A percentile compares a stretch with the other conserved stretches of the same genome.
These are phyloP conservation scores for Melangyna quadrimaculata DNA, from an alignment of 2,888 invertebrate genomes.

Conservation along the genomic window DNA sequence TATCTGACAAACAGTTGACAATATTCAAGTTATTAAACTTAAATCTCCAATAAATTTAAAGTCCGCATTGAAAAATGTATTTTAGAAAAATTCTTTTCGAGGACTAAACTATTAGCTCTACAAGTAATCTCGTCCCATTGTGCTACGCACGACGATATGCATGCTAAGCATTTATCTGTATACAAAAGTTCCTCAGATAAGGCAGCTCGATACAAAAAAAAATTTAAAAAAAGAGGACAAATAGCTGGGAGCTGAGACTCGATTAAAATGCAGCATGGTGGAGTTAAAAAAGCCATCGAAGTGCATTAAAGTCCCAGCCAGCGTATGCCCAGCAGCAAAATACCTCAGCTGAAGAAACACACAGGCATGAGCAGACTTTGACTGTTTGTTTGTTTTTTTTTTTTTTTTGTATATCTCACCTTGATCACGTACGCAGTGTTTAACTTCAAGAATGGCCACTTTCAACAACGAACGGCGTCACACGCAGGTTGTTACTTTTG, in stretches of 20 bases:
- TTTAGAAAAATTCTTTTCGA: no score
- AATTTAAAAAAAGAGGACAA: constrained; percentile 28
- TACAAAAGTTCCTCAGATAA: constrained; percentile 21
- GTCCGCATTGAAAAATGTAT: no score
- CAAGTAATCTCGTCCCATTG: not conserved
- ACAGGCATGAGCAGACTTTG: not conserved
- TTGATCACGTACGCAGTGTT: constrained; percentile 40
- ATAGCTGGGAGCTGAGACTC: constrained; percentile 30
- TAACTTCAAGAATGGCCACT: constrained; percentile 22
- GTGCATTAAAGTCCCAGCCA: constrained; percentile 50
- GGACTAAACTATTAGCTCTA: not conserved
- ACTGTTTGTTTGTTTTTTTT: not conserved
- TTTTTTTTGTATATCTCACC: constrained; percentile 7
- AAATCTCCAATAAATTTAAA: no score
- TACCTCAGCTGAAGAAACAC: constrained; percentile 26
- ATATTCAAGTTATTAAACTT: no score
- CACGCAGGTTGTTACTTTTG: constrained; percentile 17
- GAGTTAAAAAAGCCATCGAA: constrained; percentile 24
- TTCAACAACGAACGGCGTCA: not conserved
- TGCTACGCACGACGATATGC: constrained; percentile 16
- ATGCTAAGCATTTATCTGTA: constrained; percentile 38
- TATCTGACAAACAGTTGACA: no score
- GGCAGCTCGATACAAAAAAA: not conserved
- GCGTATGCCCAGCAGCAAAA: constrained; percentile 59
- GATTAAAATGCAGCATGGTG: constrained; percentile 41